A percentile compares a stretch with the other conserved stretches of the same genome.
Conservation (phyloP, 2,797 vertebrate species). For the Podarcis siculus region DNA sequence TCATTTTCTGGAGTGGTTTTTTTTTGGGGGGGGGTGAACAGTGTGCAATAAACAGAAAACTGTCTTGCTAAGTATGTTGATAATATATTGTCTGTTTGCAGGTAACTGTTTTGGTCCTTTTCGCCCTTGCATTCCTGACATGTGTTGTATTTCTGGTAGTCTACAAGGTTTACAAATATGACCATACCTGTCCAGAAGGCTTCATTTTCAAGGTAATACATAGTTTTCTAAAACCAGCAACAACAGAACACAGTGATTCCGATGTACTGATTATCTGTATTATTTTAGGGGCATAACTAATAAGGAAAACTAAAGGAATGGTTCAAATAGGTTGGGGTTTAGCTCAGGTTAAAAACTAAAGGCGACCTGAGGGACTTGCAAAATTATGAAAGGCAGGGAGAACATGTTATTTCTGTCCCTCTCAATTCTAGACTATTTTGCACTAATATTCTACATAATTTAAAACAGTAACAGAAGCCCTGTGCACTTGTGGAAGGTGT, state of each 20-base stretch:
- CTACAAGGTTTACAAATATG: constrained; percentile 97
- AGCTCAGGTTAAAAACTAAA: not conserved
- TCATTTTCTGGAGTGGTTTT: not conserved
- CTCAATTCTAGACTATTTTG: not conserved
- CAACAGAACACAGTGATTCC: not conserved
- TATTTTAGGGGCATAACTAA: not conserved
- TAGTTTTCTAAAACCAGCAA: not conserved
- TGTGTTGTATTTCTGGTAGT: constrained; percentile 96
- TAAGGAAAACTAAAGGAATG: not conserved
- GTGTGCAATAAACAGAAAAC: not conserved
- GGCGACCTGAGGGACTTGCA: not conserved
- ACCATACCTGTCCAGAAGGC: constrained; percentile 93
- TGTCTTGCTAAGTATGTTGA: not conserved
- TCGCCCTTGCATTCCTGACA: constrained; percentile 92
- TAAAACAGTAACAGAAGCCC: not conserved
- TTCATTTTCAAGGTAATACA: constrained; percentile 90
- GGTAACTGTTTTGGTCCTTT: constrained; percentile 93
- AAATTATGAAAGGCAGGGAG: not conserved
- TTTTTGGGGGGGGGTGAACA: too few relatives aligned
- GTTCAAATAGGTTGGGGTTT: not conserved
- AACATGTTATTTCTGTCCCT: too few relatives aligned
- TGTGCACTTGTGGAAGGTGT: not conserved
- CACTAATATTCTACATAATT: not conserved
- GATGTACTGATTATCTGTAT: not conserved
- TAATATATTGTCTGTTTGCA: constrained; percentile 63